Evolutionary conservation across 2,113 vertebrate species (phyloP).

Genomic region (Lepisosteus oculatus): DNA sequence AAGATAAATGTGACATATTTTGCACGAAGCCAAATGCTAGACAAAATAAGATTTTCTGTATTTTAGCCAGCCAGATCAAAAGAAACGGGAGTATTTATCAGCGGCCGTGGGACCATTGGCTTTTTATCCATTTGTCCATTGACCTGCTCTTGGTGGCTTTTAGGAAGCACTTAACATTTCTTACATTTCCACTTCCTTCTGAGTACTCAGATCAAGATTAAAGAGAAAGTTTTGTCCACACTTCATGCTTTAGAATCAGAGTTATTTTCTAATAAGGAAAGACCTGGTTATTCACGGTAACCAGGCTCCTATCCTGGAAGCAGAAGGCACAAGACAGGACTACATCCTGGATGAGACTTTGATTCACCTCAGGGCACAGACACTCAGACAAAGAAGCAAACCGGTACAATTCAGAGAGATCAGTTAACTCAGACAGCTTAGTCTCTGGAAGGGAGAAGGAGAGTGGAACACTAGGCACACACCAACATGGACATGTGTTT

Average conservation of each 20-base stretch:
- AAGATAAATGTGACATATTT: too few species aligned
- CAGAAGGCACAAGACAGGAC: conserved; percentile 1
- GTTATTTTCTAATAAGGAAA: too few species aligned
- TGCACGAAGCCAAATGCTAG: conserved; percentile 1
- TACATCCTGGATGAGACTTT: too few species aligned
- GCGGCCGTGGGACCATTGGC: conserved; percentile 44
- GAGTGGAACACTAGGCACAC: too few species aligned
- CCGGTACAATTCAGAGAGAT: too few species aligned
- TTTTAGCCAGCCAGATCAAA: conserved; percentile 50
- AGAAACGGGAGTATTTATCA: conserved; percentile 27
- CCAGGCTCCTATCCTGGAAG: background rate
- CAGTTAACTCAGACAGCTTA: too few species aligned
- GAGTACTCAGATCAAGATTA: background rate
- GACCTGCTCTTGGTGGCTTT: conserved; percentile 39
- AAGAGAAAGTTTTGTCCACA: background rate
- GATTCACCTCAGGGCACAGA: too few species aligned
- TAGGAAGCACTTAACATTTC: conserved; percentile 25
- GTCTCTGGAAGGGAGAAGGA: too few species aligned
- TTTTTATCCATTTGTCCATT: conserved; percentile 28
- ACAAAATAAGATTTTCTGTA: conserved; percentile 14
- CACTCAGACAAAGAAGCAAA: too few species aligned
- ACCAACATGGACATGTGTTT: too few species aligned
- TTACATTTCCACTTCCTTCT: conserved; percentile 10
- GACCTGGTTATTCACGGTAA: background rate
- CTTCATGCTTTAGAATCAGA: too few species aligned